Percentiles rank a stretch among this genome's conserved stretches.
These are phyloP conservation scores for Habropoda laboriosa DNA, from an alignment of 1,140 invertebrate species.

Conservation along the genomic window DNA sequence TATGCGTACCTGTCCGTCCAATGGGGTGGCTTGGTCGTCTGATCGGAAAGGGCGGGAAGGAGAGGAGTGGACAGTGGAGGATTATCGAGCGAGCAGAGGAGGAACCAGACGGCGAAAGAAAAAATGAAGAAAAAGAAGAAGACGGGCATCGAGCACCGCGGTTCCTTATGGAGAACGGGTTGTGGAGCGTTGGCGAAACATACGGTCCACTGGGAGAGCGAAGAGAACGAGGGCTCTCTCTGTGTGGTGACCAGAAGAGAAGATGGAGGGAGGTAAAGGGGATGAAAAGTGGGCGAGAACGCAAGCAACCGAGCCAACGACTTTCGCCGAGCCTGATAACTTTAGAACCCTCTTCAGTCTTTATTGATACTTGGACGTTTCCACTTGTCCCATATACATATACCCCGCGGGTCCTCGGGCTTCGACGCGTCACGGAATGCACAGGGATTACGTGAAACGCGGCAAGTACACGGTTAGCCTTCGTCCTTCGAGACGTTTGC, in stretches of 20 bases:
- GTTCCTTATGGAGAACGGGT: slow-evolving; percentile 62
- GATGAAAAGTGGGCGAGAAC: slow-evolving; percentile 52
- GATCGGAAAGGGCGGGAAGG: not conserved
- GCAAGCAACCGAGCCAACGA: slow-evolving; percentile 43
- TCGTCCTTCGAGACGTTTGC: not conserved
- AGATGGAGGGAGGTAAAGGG: not conserved
- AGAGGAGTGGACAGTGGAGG: slow-evolving; percentile 2
- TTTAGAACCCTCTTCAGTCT: slow-evolving; percentile 61
- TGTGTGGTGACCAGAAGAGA: not conserved
- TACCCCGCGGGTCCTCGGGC: slow-evolving; percentile 15
- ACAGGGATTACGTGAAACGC: slow-evolving; percentile 40
- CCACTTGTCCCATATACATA: slow-evolving; percentile 60
- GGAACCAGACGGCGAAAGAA: not conserved
- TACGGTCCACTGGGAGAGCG: slow-evolving; percentile 23
- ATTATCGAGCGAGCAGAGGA: not conserved
- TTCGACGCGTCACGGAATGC: not conserved
- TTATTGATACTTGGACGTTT: slow-evolving; percentile 60
- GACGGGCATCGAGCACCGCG: slow-evolving; percentile 22
- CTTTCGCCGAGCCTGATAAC: slow-evolving; percentile 51
- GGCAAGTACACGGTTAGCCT: no score
- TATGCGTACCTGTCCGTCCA: slow-evolving; percentile 63
- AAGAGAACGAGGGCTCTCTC: slow-evolving; percentile 20
- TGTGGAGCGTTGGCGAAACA: slow-evolving; percentile 59
- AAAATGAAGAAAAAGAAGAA: not conserved
- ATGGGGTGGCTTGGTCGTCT: slow-evolving; percentile 36